These are phyloP conservation scores for Corythornis leucogaster DNA, from an alignment of 2,797 vertebrate species.

Conservation along the genomic window DNA sequence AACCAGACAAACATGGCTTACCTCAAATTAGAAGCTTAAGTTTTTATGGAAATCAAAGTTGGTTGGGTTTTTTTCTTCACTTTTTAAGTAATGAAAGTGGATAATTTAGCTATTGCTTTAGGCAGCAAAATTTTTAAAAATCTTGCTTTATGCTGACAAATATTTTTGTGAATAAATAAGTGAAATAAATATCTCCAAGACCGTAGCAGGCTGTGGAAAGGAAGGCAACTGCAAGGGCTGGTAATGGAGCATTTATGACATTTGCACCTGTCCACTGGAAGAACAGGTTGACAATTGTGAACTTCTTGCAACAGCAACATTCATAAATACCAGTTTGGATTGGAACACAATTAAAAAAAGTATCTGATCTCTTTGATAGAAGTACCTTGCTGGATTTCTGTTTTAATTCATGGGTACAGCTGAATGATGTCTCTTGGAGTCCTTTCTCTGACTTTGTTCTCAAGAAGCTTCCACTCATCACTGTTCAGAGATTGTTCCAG, in stretches of 20 bases:
- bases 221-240: not conserved
- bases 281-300: not conserved
- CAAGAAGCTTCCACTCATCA: not conserved
- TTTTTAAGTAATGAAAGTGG: not conserved
- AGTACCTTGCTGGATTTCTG: not conserved
- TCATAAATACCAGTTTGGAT: not conserved
- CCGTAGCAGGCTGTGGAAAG: not conserved
- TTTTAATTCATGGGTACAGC: not conserved
- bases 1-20: not conserved
- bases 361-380: not conserved
- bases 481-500: constrained; percentile 21
- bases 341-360: not conserved
- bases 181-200: not conserved
- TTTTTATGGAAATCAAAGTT: not conserved
- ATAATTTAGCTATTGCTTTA: not conserved
- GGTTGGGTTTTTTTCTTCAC: not conserved
- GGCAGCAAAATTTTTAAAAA: not conserved
- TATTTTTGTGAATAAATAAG: not conserved
- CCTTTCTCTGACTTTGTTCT: constrained; percentile 8
- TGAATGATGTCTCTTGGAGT: not conserved
- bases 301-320: not conserved
- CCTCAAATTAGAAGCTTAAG: not conserved
- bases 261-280: not conserved
- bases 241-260: not conserved
- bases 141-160: not conserved